Evolutionary conservation across 2,888 invertebrate species (phyloP), one percentile per base, ranked within the genome.

Genomic region (Watsonalla binaria): DNA sequence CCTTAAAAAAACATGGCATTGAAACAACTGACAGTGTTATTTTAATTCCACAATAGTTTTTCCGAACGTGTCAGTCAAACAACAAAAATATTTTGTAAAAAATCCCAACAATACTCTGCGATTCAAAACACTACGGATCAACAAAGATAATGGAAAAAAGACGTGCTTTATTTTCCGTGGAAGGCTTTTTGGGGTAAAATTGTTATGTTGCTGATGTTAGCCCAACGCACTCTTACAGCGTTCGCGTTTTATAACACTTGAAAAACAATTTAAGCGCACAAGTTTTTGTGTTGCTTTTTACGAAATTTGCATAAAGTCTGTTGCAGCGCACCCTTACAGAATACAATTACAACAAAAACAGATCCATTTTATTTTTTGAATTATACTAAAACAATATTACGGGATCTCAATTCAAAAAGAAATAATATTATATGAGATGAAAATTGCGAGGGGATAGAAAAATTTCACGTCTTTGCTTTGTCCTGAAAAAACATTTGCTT

Each of bases 241-340:
- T 52, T 55, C 51, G 60, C 61, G 61, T 66, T 68, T 65, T 57
- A 24, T 48, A 63, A 57, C 61, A 57, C 64, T 61, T 60, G 54
- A 55, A 68, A 68, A 66, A 55, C 57, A 59, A 60, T 68, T 61
- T 64, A 58, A 59, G 54, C 64, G 53, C 54, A 57, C 58, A 59
- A 62, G 57, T 60, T 63, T 61, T 60, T 55, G 53, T 53, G 24
- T 51, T 53, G 54, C 53, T 56, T 66, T 65, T 64, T 56, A 47
- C 57, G 24, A 48, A 62, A 72, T 72, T 72, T 68, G 65, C 72
- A 72, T 69, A 69, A 66, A 61, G 54, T 57, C 62, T 59, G 60
- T 51, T 57, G 56, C 61, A 56, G 56, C 49, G 59, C 54, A 37
- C 37, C 9, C 59, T 55, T 57, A 48, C 11, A 46, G 56, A 57